Evolutionary conservation across 2,888 invertebrate species (phyloP), one percentile per base, ranked within the genome.

Genomic region (Ophion obscuratus): DNA sequence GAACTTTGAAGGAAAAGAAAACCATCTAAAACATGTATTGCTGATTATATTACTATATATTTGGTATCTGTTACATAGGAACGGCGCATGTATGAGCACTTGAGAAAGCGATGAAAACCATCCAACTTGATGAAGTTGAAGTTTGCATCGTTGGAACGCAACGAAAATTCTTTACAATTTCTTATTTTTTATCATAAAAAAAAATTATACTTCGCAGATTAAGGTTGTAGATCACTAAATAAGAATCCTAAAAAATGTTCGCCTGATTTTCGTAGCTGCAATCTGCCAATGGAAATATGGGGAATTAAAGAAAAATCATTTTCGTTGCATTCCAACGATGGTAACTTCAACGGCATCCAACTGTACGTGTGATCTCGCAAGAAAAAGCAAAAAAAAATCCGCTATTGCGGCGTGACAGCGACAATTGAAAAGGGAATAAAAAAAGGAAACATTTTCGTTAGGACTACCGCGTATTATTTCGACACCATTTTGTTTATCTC

Each of bases 321-420:
- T 31, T 31, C 31, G 31, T 4, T 31, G 31, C 31, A 31, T 4
- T 4, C 31, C 31, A 31, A 31, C 31, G 31, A 31, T 31, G 31
- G 3, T 4, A 31, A 31, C 4, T 31, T 31, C 31, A 4, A 31
- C 31, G 31, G 31, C 73, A 79, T 14, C 47, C 57, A 53, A 62
- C 5, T 79, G 87, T 88, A 89, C 88, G 88, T 90, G 88, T 89
- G 89, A 89, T 90, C 90, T 90, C 86, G 85, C 89, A 67, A 88
- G 86, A 81, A 36, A 70, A 76, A 14, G 36, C 57, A 74, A n/a
- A 62, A n/a, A 62, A 47, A 64, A 24, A 40, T 27, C 47, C 44
- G 7, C 78, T 70, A 40, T 53, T 78, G 71, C 53, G 53, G 77
- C 17, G 73, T 27, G 53, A 57, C 47, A 53, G 59, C 27, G 70